Evolutionary conservation across 1,140 invertebrate genomes (phyloP).

Genomic region (Mamestra configurata): DNA sequence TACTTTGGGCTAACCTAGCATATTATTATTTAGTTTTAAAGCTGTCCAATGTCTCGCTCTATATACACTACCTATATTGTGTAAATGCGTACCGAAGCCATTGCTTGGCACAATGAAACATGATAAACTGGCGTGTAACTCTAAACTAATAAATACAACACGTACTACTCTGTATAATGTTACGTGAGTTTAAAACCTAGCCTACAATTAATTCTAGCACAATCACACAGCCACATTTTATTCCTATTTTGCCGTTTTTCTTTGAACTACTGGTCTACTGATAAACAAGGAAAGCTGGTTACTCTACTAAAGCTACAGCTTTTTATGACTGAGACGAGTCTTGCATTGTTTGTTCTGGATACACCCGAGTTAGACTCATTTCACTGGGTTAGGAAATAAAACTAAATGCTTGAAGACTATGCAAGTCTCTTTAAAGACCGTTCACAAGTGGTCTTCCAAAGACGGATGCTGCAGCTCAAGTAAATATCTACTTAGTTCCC

Average conservation of each 20-base stretch:
- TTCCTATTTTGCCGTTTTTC: background rate
- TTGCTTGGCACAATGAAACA: constrained; percentile 19
- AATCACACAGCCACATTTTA: background rate
- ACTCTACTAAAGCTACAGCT: background rate
- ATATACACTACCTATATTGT: constrained; percentile 5
- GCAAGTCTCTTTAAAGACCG: too few relatives aligned
- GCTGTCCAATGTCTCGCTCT: background rate
- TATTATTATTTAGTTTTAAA: constrained; percentile 3
- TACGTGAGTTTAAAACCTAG: constrained; percentile 7
- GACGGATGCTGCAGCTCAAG: too few relatives aligned
- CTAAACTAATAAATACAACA: constrained; percentile 35
- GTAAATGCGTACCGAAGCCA: background rate
- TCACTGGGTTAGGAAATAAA: background rate
- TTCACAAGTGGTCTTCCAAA: too few relatives aligned
- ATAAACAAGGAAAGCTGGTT: background rate
- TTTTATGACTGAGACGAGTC: background rate
- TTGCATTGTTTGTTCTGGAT: background rate
- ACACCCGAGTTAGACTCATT: background rate
- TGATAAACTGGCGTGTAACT: constrained; percentile 33
- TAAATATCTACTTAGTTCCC: too few relatives aligned
- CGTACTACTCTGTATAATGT: constrained; percentile 13
- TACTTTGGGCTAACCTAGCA: too few relatives aligned
- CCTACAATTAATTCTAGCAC: background rate
- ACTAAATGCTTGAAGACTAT: too few relatives aligned
- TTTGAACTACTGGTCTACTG: too few relatives aligned